phyloP scores from a whole-genome alignment of 2,113 vertebrate genomes.

The Cricetomys ansorgei region DNA sequence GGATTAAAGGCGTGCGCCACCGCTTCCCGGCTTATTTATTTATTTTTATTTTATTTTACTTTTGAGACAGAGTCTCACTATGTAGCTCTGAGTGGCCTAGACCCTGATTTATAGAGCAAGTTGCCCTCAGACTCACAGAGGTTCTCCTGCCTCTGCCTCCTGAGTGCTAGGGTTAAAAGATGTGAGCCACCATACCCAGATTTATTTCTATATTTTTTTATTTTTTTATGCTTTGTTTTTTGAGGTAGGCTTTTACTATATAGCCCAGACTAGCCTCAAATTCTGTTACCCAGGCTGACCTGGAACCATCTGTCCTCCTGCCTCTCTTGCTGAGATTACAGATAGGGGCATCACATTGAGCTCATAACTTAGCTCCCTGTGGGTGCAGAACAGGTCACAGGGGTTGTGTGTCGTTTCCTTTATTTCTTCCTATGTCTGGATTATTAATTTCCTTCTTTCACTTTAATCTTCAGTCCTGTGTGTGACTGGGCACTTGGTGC shows the following conservation, averaged over 20 bases:
- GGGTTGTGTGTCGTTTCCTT: not conserved
- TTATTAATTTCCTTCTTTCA: not conserved
- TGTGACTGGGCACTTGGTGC: not conserved
- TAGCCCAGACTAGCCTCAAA: not conserved
- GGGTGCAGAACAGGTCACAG: conserved; percentile 63
- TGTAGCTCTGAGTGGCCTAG: not conserved
- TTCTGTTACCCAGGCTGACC: too few species aligned
- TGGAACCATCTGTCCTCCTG: too few species aligned
- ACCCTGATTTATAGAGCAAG: not conserved
- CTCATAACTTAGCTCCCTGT: conserved; percentile 69
- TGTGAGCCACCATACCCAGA: not conserved
- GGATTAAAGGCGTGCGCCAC: too few species aligned
- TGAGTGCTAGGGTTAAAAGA: not conserved
- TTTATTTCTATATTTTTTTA: too few species aligned
- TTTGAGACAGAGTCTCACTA: not conserved
- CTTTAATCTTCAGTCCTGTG: not conserved
- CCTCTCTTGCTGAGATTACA: not conserved
- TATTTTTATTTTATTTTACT: too few species aligned
- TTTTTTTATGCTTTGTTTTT: too few species aligned
- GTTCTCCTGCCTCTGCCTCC: too few species aligned
- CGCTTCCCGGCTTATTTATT: too few species aligned
- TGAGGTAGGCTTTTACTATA: too few species aligned
- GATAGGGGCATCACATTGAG: not conserved
- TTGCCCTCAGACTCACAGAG: too few species aligned
- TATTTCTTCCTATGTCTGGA: not conserved